Conservation (phyloP, 2,797 vertebrate genomes). For the Diceros bicornis region DNA sequence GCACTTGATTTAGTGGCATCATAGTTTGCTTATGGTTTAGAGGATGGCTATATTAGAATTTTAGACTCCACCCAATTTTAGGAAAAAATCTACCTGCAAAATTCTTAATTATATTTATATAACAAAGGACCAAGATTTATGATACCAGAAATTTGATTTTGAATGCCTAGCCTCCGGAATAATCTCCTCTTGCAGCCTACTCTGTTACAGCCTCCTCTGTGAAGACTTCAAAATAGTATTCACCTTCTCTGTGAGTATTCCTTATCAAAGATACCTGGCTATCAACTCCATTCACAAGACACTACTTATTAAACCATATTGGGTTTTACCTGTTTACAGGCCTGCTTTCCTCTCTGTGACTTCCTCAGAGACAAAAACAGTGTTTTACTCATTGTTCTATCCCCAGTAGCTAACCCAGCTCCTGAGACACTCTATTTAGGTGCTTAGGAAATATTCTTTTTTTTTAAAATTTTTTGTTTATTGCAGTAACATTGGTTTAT, state of each 20-base stretch:
- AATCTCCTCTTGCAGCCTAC: background rate
- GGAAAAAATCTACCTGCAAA: background rate
- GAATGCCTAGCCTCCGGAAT: background rate
- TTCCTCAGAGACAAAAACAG: background rate
- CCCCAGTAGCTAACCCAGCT: background rate
- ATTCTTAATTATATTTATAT: background rate
- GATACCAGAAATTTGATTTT: background rate
- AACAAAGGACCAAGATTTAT: background rate
- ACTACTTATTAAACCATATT: background rate
- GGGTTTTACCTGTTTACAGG: background rate
- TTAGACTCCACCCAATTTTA: background rate
- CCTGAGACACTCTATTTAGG: background rate
- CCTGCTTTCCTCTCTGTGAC: background rate
- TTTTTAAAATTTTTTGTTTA: too few species aligned
- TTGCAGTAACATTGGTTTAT: too few species aligned
- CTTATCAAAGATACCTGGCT: background rate
- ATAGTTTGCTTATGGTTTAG: background rate
- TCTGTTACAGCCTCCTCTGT: background rate
- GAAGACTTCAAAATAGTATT: background rate
- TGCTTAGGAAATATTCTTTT: background rate
- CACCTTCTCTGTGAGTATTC: background rate
- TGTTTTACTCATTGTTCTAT: background rate
- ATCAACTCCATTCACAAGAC: background rate
- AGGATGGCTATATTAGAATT: background rate
- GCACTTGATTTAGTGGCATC: too few species aligned